Evolutionary conservation across 2,113 vertebrate genomes (phyloP).

Genomic region (Chinchilla lanigera): DNA sequence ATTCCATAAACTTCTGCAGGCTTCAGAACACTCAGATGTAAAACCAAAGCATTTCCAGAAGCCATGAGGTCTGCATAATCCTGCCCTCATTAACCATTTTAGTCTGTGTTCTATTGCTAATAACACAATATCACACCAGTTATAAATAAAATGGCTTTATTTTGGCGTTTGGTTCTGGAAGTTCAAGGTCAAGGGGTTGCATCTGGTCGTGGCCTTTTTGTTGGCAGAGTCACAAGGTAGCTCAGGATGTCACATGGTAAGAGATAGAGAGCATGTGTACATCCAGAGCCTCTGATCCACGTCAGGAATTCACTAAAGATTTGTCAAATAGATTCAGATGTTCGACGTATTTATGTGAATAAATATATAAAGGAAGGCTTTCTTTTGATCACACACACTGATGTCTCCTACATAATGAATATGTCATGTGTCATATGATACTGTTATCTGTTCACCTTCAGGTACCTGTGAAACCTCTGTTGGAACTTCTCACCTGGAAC

Average conservation of each 20-base stretch:
- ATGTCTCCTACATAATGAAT: not conserved
- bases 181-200: not conserved
- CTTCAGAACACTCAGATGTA: not conserved
- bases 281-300: not conserved
- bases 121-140: not conserved
- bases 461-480: not conserved
- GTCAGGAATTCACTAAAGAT: not conserved
- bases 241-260: not conserved
- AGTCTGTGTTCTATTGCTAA: not conserved
- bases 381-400: not conserved
- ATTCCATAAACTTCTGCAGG: not conserved
- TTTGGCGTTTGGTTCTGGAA: not conserved
- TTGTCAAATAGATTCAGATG: not conserved
- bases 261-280: not conserved
- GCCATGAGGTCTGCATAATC: not conserved
- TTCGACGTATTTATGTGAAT: not conserved
- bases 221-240: not conserved
- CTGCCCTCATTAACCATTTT: not conserved
- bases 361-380: not conserved
- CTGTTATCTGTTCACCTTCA: not conserved
- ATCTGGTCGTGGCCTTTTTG: not conserved
- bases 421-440: not conserved
- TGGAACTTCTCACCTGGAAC: not conserved
- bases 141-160: not conserved
- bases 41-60: not conserved